Conservation (phyloP, 2,797 vertebrate genomes). For the Podarcis siculus region DNA sequence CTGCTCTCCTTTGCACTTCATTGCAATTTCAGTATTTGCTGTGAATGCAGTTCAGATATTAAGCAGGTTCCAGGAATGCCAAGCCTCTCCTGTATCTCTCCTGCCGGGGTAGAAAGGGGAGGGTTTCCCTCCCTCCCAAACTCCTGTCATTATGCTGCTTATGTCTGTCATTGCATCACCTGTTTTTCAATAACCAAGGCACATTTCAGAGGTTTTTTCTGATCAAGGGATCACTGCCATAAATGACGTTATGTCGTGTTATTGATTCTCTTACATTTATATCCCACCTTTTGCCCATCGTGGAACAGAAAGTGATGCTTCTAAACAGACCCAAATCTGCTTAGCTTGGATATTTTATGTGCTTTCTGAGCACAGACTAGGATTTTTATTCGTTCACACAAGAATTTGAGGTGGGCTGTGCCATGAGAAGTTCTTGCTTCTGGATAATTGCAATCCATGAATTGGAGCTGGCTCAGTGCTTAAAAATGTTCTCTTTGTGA, state of each 20-base stretch:
- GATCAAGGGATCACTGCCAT: not conserved
- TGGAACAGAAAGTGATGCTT: too few relatives aligned
- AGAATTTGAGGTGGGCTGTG: too few relatives aligned
- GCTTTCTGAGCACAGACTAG: too few relatives aligned
- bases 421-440: too few relatives aligned
- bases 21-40: slow-evolving; percentile 15
- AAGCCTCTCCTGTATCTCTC: not conserved
- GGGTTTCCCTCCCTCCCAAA: rapidly evolving
- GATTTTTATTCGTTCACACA: too few relatives aligned
- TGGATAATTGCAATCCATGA: too few relatives aligned
- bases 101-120: not conserved
- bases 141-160: not conserved
- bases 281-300: not conserved
- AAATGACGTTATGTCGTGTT: not conserved
- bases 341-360: too few relatives aligned
- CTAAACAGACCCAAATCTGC: too few relatives aligned
- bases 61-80: slow-evolving; percentile 7
- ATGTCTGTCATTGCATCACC: not conserved
- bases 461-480: too few relatives aligned
- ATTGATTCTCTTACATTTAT: not conserved
- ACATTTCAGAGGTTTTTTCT: not conserved
- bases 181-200: not conserved
- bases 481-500: too few relatives aligned
- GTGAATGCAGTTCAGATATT: not conserved
- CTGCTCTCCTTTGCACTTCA: slow-evolving; percentile 17